phyloP scores from a whole-genome alignment of 2,113 vertebrate species.

The Mellivora capensis region DNA sequence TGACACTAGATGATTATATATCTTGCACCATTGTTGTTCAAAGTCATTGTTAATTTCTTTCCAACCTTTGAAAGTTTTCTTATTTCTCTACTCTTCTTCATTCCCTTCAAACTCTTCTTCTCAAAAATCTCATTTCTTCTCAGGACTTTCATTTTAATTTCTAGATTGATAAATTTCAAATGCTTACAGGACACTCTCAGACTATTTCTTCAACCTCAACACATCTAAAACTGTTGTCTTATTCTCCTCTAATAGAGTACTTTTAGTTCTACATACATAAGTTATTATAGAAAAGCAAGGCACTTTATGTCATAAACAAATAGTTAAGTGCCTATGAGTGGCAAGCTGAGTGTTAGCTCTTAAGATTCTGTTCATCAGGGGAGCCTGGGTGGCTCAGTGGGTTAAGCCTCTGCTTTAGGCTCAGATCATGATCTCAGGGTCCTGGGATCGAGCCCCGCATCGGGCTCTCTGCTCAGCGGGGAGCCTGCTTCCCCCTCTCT shows the following conservation, averaged over 20 bases:
- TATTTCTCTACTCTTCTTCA: neutral
- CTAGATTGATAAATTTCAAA: neutral
- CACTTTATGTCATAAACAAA: neutral
- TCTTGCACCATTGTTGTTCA: neutral
- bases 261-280: neutral
- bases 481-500: no score
- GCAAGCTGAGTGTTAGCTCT: neutral
- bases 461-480: no score
- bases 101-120: neutral
- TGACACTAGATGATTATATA: neutral
- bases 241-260: neutral
- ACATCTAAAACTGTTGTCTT: neutral
- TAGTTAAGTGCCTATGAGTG: neutral
- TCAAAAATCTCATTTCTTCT: conserved; percentile 38
- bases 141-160: conserved; percentile 21
- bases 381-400: no score
- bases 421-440: no score
- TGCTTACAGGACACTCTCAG: neutral
- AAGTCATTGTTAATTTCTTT: neutral
- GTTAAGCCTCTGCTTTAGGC: no score
- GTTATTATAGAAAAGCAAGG: neutral
- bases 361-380: neutral
- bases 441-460: no score
- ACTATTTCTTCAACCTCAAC: neutral
- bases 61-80: neutral